Evolutionary conservation across 2,888 invertebrate genomes (phyloP).

Genomic region (Drosophila parthenogenetica): DNA sequence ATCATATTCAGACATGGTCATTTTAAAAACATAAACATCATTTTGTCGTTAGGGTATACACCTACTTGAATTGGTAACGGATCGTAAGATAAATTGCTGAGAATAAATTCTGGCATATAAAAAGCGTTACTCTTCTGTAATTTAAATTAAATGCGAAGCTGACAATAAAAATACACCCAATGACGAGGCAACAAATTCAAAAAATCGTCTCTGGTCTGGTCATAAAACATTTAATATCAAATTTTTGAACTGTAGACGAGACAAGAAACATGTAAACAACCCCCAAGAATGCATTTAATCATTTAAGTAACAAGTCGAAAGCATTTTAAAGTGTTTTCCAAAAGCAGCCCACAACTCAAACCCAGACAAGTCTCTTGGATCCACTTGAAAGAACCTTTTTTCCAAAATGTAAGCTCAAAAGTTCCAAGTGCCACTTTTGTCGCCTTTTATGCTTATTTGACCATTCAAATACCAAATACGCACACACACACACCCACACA

Average conservation of each 20-base stretch:
- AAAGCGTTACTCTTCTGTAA: slow-evolving; percentile 68
- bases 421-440: slow-evolving; percentile 77
- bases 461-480: slow-evolving; percentile 56
- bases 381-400: slow-evolving; percentile 46
- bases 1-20: no score
- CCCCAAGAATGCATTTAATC: slow-evolving; percentile 69
- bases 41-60: slow-evolving; percentile 19
- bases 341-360: slow-evolving; percentile 13
- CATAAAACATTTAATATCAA: slow-evolving; percentile 81
- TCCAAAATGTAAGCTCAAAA: slow-evolving; percentile 33
- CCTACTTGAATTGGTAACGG: slow-evolving; percentile 43
- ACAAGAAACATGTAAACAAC: slow-evolving; percentile 41
- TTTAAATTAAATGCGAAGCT: slow-evolving; percentile 82
- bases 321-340: slow-evolving; percentile 47
- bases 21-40: not conserved
- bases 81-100: slow-evolving; percentile 55
- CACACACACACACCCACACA: slow-evolving; percentile 27
- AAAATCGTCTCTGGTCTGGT: slow-evolving; percentile 60
- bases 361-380: slow-evolving; percentile 10
- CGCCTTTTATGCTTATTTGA: slow-evolving; percentile 81
- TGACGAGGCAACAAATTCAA: slow-evolving; percentile 57
- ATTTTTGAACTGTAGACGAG: slow-evolving; percentile 52
- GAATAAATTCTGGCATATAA: slow-evolving; percentile 60
- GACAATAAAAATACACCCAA: slow-evolving; percentile 74
- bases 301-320: slow-evolving; percentile 69